Evolutionary conservation across 2,797 vertebrate species (phyloP), one percentile per base, ranked within the genome.

Genomic region (Clarias pachynema): DNA sequence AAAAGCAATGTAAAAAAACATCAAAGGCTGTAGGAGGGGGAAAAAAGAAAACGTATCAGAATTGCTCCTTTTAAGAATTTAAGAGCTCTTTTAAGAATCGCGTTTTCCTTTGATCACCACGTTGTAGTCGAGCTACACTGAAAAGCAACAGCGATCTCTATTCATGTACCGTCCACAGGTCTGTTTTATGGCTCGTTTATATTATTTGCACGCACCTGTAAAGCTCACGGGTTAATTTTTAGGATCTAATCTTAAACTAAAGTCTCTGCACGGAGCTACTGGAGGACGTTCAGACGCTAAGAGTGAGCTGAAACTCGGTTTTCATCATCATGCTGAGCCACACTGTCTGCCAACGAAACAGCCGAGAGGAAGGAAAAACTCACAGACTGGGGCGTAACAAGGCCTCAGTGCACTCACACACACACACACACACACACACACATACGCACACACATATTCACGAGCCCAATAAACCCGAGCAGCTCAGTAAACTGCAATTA

Each of bases 401-500:
- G n/a, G 44, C 70, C 70, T 53, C 37, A 5, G 65, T 68, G 65
- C 34, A 40, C 69, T 29, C 73, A 74, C 60, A 66, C 62, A 53
- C 87, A 86, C 60, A 66, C 62, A 53, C 87, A 86, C 56, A 78
- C 29, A 74, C 75, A 62, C 57, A 62, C 34, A 62, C 57, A 79
- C 31, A 79, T 14, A 63, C 59, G 20, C 81, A 72, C 81, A 20
- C 86, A 85, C 87, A 86, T 83, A 79, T 85, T 85, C 89, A 88
- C 86, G 72, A 89, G 88, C 85, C 81, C 88, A 87, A 86, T 90
- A 90, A 90, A 90, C 75, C 70, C 2, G 26, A 85, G 87, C 87
- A 85, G 81, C 87, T 82, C 89, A 78, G 65, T 85, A 91, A 91
- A 90, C 88, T 83, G 83, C 89, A 88, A 91, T 90, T 91, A 91